Conservation (phyloP, 2,113 vertebrate genomes). For the Callionymus lyra region DNA sequence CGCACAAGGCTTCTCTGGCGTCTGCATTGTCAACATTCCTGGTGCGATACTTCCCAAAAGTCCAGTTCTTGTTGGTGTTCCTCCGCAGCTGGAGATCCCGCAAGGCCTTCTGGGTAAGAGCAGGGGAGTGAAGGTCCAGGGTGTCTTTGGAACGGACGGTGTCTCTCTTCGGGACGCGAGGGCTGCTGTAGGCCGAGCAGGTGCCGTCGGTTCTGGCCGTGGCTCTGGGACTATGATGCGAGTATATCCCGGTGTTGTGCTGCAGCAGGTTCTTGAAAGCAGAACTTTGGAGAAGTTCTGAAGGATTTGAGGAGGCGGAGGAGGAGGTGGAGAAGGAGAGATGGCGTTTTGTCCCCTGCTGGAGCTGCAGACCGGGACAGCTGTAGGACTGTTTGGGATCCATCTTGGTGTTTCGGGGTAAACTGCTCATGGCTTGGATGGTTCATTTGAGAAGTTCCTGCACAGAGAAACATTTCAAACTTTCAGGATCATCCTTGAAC, state of each 20-base stretch:
- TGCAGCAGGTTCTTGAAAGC: conserved; percentile 46
- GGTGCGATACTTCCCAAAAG: conserved; percentile 44
- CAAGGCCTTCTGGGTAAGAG: conserved; percentile 38
- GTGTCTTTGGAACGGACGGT: conserved; percentile 53
- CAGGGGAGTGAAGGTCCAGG: conserved; percentile 38
- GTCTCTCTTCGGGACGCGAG: conserved; percentile 49
- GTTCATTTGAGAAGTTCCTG: too few relatives aligned
- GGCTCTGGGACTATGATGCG: conserved; percentile 19
- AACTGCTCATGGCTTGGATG: conserved; percentile 2
- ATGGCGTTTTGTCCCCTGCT: conserved; percentile 13
- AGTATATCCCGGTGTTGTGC: conserved; percentile 23
- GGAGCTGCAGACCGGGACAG: conserved; percentile 21
- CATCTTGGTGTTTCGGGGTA: conserved; percentile 44
- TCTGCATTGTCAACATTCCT: conserved; percentile 49
- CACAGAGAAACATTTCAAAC: too few relatives aligned
- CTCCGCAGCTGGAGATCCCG: conserved; percentile 45
- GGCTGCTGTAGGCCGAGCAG: conserved; percentile 64
- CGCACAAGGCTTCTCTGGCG: conserved; percentile 1
- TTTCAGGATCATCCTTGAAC: too few relatives aligned
- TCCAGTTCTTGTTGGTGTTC: conserved; percentile 63
- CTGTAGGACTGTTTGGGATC: conserved; percentile 38
- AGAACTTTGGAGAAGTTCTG: conserved; percentile 42
- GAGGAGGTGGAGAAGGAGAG: conserved; percentile 28
- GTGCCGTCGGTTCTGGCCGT: conserved; percentile 39
- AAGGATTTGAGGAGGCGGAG: conserved; percentile 26